A percentile compares a stretch with the other conserved stretches of the same genome.
Evolutionary conservation across 2,888 invertebrate species (phyloP).

Genomic region (Xanthia togata): DNA sequence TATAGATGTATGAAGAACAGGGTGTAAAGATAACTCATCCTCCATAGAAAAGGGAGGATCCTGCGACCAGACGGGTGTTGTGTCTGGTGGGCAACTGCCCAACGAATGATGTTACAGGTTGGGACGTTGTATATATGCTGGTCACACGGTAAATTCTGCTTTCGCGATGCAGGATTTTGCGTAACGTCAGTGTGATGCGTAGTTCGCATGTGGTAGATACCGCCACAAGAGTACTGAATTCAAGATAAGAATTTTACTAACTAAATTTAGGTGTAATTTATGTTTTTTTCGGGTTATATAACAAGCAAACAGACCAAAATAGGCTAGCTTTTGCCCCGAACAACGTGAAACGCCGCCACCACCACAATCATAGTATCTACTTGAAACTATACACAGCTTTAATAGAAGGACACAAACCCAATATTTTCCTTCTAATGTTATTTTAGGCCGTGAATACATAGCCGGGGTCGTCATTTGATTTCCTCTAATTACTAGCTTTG

Average conservation of each 20-base stretch:
- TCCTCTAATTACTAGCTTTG: constrained; percentile 66
- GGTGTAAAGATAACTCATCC: too few species aligned
- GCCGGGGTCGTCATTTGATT: constrained; percentile 60
- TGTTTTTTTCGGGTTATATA: neutral
- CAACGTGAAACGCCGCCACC: neutral
- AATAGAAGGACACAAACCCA: constrained; percentile 56
- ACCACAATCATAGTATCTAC: constrained; percentile 19
- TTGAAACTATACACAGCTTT: constrained; percentile 42
- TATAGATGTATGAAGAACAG: too few species aligned
- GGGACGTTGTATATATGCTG: too few species aligned
- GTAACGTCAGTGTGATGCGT: too few species aligned
- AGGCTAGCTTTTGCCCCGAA: neutral
- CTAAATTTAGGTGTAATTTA: neutral
- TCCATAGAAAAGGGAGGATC: too few species aligned
- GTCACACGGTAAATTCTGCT: too few species aligned
- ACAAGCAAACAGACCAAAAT: neutral
- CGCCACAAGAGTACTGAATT: neutral
- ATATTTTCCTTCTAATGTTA: constrained; percentile 69
- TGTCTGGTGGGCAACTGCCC: too few species aligned
- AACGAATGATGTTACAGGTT: too few species aligned
- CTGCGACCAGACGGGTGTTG: too few species aligned
- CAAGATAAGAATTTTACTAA: neutral
- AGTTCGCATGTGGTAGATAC: too few species aligned
- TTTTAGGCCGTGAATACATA: constrained; percentile 67
- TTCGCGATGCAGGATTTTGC: too few species aligned